Conservation (phyloP, 2,113 vertebrate genomes). For the Pampusana beccarii region DNA sequence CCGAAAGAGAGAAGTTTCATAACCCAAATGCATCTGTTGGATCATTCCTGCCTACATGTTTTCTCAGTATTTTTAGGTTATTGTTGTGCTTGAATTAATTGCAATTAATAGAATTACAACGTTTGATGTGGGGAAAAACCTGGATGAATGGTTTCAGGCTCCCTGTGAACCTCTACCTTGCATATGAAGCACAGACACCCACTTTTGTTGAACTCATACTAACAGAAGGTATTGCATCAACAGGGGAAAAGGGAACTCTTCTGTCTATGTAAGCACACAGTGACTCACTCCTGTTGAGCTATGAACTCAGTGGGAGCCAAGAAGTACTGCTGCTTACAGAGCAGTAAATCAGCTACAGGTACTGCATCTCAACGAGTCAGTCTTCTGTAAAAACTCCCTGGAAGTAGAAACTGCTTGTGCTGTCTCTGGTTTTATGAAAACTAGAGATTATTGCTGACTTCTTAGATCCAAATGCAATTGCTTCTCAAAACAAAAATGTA, state of each 20-base stretch:
- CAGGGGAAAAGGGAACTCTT: not conserved
- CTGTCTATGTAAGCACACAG: not conserved
- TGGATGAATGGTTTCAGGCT: not conserved
- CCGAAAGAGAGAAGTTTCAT: not conserved
- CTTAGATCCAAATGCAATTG: not conserved
- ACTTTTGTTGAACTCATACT: not conserved
- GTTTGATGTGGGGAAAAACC: not conserved
- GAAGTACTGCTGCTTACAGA: not conserved
- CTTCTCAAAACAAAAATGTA: not conserved
- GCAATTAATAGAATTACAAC: not conserved
- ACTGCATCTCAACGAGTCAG: accelerated
- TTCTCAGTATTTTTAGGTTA: not conserved
- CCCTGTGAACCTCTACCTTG: not conserved
- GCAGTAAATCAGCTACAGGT: not conserved
- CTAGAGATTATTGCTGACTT: not conserved
- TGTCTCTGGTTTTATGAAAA: not conserved
- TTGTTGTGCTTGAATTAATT: not conserved
- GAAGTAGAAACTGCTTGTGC: not conserved
- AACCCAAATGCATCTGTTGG: not conserved
- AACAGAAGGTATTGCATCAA: not conserved
- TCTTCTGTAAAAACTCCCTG: not conserved
- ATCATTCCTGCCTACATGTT: not conserved
- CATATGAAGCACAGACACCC: not conserved
- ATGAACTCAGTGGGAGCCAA: not conserved
- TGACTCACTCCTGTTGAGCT: not conserved